phyloP scores from a whole-genome alignment of 2,797 vertebrate genomes.

The Pelochelys cantorii region DNA sequence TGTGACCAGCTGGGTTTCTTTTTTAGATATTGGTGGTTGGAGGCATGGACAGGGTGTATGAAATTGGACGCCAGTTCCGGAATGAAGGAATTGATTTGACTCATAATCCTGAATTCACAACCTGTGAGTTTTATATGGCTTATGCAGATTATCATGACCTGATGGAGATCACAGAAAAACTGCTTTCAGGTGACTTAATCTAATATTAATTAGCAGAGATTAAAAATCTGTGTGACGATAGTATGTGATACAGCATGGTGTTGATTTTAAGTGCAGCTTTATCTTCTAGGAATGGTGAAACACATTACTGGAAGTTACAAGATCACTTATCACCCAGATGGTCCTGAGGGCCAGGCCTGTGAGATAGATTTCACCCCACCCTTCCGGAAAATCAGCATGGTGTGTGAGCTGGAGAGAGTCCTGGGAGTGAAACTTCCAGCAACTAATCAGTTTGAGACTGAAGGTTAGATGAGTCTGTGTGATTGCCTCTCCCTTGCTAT shows the following conservation, averaged over 20 bases:
- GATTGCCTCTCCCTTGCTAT: neutral
- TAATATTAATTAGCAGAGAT: neutral
- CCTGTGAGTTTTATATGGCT: slow-evolving; percentile 99
- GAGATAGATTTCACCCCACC: slow-evolving; percentile 98
- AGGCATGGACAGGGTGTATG: slow-evolving; percentile 96
- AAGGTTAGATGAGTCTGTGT: slow-evolving; percentile 75
- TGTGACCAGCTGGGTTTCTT: neutral
- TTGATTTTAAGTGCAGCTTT: slow-evolving; percentile 26
- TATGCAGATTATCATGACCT: slow-evolving; percentile 96
- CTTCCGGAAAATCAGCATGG: slow-evolving; percentile 93
- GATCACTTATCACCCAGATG: slow-evolving; percentile 94
- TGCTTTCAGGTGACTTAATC: slow-evolving; percentile 88
- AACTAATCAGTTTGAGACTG: slow-evolving; percentile 82
- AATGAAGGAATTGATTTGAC: slow-evolving; percentile 99
- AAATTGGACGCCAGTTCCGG: slow-evolving; percentile 96
- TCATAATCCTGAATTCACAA: slow-evolving; percentile 99
- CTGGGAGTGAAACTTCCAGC: slow-evolving; percentile 91
- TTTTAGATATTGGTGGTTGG: slow-evolving; percentile 96
- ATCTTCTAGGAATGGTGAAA: slow-evolving; percentile 94
- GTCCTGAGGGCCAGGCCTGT: slow-evolving; percentile 88
- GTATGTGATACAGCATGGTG: neutral
- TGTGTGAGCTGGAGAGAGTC: slow-evolving; percentile 90
- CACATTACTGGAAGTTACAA: slow-evolving; percentile 93
- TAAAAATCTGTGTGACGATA: neutral
- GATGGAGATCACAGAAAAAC: slow-evolving; percentile 97